A percentile compares a stretch with the other conserved stretches of the same genome.
phyloP scores from a whole-genome alignment of 2,888 invertebrate genomes.

The Pollenia angustigena region DNA sequence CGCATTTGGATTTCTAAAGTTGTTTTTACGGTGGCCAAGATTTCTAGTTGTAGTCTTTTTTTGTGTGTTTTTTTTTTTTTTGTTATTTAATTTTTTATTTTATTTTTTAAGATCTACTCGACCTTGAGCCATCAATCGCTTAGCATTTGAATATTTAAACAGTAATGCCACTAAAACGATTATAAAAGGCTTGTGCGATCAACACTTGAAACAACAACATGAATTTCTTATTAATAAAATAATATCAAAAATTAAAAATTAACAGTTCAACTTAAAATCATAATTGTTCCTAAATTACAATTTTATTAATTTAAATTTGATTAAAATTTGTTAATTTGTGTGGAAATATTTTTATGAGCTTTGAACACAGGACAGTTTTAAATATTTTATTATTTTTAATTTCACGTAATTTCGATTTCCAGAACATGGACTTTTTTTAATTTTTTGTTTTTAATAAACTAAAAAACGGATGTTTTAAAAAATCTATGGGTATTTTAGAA shows the following conservation, averaged over 20 bases:
- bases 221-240: constrained; percentile 54
- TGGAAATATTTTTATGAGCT: not conserved
- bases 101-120: constrained; percentile 21
- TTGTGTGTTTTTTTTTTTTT: not conserved
- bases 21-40: constrained; percentile 18
- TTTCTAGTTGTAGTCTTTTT: constrained; percentile 5
- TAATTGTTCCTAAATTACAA: constrained; percentile 31
- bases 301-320: constrained; percentile 49
- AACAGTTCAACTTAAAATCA: too few relatives aligned
- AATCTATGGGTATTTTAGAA: too few relatives aligned
- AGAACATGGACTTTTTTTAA: too few relatives aligned
- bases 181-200: not conserved
- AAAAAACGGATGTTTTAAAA: too few relatives aligned
- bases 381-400: too few relatives aligned
- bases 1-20: constrained; percentile 12
- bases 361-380: too few relatives aligned
- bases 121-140: constrained; percentile 67
- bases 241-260: too few relatives aligned
- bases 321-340: constrained; percentile 12
- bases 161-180: not conserved
- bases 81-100: too few relatives aligned
- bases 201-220: not conserved
- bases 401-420: too few relatives aligned
- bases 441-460: too few relatives aligned
- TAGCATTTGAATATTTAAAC: constrained; percentile 47